phyloP scores from a whole-genome alignment of 2,113 vertebrate genomes.

The Gobiocypris rarus region DNA sequence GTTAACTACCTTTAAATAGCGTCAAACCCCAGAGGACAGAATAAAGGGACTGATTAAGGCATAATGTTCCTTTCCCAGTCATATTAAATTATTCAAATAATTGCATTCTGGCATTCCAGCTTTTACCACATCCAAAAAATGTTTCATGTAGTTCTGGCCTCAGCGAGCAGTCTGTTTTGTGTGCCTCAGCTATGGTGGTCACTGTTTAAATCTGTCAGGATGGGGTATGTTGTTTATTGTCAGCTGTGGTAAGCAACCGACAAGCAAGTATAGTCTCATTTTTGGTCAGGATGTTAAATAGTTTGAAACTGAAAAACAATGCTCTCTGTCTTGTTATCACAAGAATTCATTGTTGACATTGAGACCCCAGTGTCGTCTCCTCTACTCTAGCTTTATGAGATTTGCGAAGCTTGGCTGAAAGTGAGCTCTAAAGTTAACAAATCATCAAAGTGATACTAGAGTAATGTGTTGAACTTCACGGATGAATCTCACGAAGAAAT shows the following conservation, averaged over 20 bases:
- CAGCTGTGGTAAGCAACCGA: conserved; percentile 26
- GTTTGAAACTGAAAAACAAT: conserved; percentile 8
- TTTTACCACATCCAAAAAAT: not conserved
- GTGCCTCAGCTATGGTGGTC: not conserved
- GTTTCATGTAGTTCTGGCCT: not conserved
- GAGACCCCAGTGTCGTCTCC: not conserved
- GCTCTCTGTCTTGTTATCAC: conserved; percentile 38
- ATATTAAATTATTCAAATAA: not conserved
- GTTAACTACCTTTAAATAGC: not conserved
- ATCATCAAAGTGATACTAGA: not conserved
- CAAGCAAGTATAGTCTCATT: conserved; percentile 29
- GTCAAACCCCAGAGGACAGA: not conserved
- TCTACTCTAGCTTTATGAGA: not conserved
- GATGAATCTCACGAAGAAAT: conserved; percentile 1
- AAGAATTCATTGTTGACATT: not conserved
- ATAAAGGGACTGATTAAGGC: not conserved
- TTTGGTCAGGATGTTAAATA: conserved; percentile 12
- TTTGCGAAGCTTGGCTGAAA: not conserved
- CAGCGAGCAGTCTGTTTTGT: conserved; percentile 3
- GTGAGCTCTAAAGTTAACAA: not conserved
- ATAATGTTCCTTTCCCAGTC: not conserved
- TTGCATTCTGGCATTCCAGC: not conserved
- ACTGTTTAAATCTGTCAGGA: conserved; percentile 48
- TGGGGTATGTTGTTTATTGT: conserved; percentile 54
- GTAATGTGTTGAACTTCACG: not conserved